Evolutionary conservation across 2,797 vertebrate species (phyloP), one percentile per base, ranked within the genome.

Genomic region (Clamator glandarius): DNA sequence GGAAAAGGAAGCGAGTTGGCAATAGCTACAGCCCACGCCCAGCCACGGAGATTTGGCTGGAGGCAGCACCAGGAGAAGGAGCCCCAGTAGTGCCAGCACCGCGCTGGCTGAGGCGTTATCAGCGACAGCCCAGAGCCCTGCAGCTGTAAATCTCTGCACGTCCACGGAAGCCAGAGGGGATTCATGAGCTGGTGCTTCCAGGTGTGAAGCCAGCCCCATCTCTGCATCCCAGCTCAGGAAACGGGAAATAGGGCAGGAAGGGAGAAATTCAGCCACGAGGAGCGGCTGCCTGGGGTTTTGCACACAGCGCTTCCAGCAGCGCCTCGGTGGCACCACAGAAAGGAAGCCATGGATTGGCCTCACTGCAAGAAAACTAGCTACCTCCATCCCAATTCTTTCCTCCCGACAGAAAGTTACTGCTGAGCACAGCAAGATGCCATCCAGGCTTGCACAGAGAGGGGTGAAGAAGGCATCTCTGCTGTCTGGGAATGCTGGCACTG

Each of bases 31-130:
- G 24, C 59, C 61, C 6, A 0, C n/a, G 28, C 3, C 46, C 86
- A 63, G 58, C 24, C 20, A 10, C 3, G 1, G 67, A 33, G 59
- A 41, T 29, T 11, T 41, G 94, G 67, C 75, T 0, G 1, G 29
- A 76, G 82, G 61, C 66, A 77, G 76, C 15, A 24, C 42, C 6
- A 5, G 62, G 66, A 78, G 57, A 61, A 57, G 48, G 18, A 14
- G 15, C n/a, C 48, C 68, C 29, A 18, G 3, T 5, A 46, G 35
- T 26, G 50, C 59, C 90, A 72, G 68, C 68, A 20, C 55, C 0
- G 0, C 0, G 11, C 23, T 0, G 1, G n/a, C n/a, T 64, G 41
- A 42, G 1, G 21, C 73, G 39, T 62, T 1, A 8, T 69, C 54
- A 57, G 48, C 0, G 48, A 61, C 12, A 9, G 35, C 33, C 46